Base-by-base conservation (phyloP, 1,140 invertebrate species). In the Alviniconcha marisindica region DNA sequence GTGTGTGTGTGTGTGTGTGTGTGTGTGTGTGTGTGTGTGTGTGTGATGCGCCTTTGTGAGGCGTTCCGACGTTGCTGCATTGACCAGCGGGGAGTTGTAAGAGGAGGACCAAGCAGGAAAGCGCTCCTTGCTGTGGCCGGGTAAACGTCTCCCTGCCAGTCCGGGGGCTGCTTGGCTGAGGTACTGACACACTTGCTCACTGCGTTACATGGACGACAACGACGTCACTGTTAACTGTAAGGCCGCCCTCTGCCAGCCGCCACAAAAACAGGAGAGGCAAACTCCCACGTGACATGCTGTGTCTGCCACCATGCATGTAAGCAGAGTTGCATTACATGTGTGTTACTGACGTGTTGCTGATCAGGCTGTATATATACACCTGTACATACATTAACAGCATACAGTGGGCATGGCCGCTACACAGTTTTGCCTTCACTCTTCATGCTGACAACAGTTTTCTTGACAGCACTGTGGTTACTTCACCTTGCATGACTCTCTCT, bases 181-280 rank as follows among this genome's bases (percentile, higher is more conserved):
- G n/a, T n/a, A n/a, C n/a, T n/a, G n/a, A n/a, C n/a, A n/a, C n/a
- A 60, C 14, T 69, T 69, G 63, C 63, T 69, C 63, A 69, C 63
- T 33, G 2, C 63, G 63, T 69, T 69, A 69, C 44, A 48, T 28
- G 24, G 63, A 71, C 14, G 33, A 71, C 69, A 40, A 71, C 69
- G 36, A 71, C 24, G 69, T 71, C 69, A 40, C 69, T 5, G 69
- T 71, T 38, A 15, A 42, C 40, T 40, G 69, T 40, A 38, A 21
- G 12, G 63, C 5, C 18, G 63, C 63, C 28, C 44, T 48, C 44
- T 48, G 44, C 44, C 44, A 10, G 18, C 7, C 18, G 44, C 18
- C 44, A 48, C 44, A 18, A 48, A 18, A 48, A 5, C 44, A 48
- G 44, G 44, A 48, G 44, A 48, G 44, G 18, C 44, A 48, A 48